Evolutionary conservation across 1,140 invertebrate genomes (phyloP).

Genomic region (Metopolophium dirhodum): DNA sequence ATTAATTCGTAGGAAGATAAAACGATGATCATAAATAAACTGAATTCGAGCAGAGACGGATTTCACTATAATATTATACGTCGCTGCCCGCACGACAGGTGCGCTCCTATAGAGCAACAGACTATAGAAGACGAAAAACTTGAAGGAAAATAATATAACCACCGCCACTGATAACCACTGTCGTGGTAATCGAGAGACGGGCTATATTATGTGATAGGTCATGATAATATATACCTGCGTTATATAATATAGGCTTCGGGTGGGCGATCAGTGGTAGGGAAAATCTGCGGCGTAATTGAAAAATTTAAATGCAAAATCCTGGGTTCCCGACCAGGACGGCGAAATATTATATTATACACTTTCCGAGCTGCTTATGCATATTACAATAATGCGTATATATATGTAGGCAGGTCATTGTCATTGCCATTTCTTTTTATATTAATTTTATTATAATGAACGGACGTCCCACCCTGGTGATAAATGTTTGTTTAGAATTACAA

Average conservation of each 20-base stretch:
- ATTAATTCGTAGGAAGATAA: neutral
- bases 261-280: neutral
- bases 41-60: neutral
- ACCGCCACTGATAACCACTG: neutral
- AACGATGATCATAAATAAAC: neutral
- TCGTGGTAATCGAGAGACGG: neutral
- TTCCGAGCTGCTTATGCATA: neutral
- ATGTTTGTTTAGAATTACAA: constrained; percentile 27
- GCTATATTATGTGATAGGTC: neutral
- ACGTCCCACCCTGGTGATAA: neutral
- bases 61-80: neutral
- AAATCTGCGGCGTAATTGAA: neutral
- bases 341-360: neutral
- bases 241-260: neutral
- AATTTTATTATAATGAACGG: neutral
- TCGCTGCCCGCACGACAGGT: neutral
- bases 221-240: neutral
- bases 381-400: neutral
- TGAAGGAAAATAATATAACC: neutral
- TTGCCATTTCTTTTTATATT: neutral
- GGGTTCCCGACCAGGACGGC: neutral
- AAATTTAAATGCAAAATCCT: neutral
- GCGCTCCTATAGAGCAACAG: neutral
- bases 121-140: neutral
- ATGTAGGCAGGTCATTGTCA: neutral